phyloP scores from a whole-genome alignment of 2,797 vertebrate genomes.

The Austrolebias charrua region DNA sequence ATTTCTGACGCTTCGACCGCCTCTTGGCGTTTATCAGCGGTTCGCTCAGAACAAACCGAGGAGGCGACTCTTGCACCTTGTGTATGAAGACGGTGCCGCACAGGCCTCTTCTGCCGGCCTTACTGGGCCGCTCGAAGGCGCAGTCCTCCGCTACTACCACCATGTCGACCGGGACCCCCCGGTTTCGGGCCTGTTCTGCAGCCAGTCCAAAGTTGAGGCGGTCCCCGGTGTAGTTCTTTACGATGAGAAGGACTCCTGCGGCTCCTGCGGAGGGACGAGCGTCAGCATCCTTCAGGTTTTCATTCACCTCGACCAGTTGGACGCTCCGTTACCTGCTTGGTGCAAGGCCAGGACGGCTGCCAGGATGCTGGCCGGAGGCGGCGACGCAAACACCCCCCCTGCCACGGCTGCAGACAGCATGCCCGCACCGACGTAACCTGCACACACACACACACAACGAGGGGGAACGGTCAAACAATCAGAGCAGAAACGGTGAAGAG shows the following conservation, averaged over 20 bases:
- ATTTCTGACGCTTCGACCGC: too few relatives aligned
- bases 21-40: too few relatives aligned
- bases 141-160: conserved; percentile 91
- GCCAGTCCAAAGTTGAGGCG: conserved; percentile 94
- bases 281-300: neutral
- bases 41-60: too few relatives aligned
- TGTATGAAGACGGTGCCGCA: conserved; percentile 92
- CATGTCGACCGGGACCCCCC: conserved; percentile 82
- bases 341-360: conserved; percentile 85
- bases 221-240: conserved; percentile 98
- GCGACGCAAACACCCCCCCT: conserved; percentile 90
- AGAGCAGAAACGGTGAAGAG: neutral
- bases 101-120: conserved; percentile 88
- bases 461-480: neutral
- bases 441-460: neutral
- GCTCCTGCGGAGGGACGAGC: conserved; percentile 56
- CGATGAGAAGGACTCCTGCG: conserved; percentile 88
- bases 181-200: conserved; percentile 84
- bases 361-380: conserved; percentile 88
- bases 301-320: too few relatives aligned
- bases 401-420: conserved; percentile 93
- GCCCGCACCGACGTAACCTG: conserved; percentile 89
- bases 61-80: conserved; percentile 78
- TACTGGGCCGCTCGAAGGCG: conserved; percentile 84
- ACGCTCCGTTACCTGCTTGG: conserved; percentile 66